phyloP scores from a whole-genome alignment of 2,113 vertebrate species.

The Calyptomena viridis region DNA sequence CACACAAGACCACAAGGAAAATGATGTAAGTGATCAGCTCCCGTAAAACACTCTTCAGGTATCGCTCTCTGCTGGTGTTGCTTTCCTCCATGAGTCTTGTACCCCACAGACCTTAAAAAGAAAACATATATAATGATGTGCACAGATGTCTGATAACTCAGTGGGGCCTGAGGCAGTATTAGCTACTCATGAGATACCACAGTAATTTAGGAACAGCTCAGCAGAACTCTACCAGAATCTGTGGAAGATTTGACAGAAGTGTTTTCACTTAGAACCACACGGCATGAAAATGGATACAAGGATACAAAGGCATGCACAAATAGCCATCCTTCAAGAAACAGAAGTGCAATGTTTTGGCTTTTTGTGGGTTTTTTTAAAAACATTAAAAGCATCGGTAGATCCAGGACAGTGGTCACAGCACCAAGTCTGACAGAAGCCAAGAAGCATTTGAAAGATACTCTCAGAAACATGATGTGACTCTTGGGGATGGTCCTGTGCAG shows the following conservation, averaged over 20 bases:
- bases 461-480: background rate
- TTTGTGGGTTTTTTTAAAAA: background rate
- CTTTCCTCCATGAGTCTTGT: conserved; percentile 91
- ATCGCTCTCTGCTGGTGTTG: conserved; percentile 87
- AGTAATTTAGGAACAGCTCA: background rate
- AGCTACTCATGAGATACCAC: background rate
- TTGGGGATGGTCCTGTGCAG: background rate
- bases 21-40: conserved; percentile 88
- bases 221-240: background rate
- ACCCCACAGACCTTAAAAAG: conserved; percentile 91
- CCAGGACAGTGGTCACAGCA: no score
- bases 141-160: background rate
- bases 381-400: background rate
- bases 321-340: background rate
- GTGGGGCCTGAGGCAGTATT: accelerated
- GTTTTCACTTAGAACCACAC: background rate
- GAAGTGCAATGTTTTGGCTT: background rate
- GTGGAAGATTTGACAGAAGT: background rate
- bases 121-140: background rate
- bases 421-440: background rate
- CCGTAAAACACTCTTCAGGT: conserved; percentile 87
- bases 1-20: conserved; percentile 89
- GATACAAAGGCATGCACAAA: background rate
- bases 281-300: background rate
- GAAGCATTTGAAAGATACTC: background rate